Evolutionary conservation across 2,113 vertebrate species (phyloP).

Genomic region (Python bivittatus): DNA sequence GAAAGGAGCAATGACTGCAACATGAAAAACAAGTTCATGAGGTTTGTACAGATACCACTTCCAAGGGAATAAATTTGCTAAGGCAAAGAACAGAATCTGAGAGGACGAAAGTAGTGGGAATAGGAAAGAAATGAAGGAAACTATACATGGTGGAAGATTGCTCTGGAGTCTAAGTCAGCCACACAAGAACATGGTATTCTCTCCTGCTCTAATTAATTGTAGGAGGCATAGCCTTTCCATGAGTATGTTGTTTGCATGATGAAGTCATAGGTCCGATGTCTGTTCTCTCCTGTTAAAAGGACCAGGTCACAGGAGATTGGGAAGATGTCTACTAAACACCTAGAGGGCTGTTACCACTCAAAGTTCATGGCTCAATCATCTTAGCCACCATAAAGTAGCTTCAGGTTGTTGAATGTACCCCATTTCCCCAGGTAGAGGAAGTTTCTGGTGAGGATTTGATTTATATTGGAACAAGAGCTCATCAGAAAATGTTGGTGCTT

Average conservation of each 20-base stretch:
- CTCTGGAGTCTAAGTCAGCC: not conserved
- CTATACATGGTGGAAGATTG: not conserved
- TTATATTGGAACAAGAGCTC: too few relatives aligned
- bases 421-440: not conserved
- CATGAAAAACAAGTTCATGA: not conserved
- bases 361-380: not conserved
- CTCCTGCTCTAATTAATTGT: not conserved
- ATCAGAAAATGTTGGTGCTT: not conserved
- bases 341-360: not conserved
- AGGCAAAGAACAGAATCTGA: not conserved
- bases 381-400: not conserved
- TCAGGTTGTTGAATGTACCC: not conserved
- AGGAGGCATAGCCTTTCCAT: too few relatives aligned
- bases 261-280: not conserved
- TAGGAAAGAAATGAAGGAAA: not conserved
- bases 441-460: not conserved
- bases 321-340: too few relatives aligned
- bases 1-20: slow-evolving; percentile 5
- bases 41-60: not conserved
- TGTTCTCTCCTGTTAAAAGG: not conserved
- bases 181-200: not conserved
- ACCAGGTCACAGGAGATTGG: not conserved
- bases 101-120: slow-evolving; percentile 1
- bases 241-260: not conserved
- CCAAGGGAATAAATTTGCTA: accelerated